Percentiles rank a stretch among this genome's conserved stretches.
phyloP scores from a whole-genome alignment of 2,113 vertebrate genomes.

The Bungarus multicinctus region DNA sequence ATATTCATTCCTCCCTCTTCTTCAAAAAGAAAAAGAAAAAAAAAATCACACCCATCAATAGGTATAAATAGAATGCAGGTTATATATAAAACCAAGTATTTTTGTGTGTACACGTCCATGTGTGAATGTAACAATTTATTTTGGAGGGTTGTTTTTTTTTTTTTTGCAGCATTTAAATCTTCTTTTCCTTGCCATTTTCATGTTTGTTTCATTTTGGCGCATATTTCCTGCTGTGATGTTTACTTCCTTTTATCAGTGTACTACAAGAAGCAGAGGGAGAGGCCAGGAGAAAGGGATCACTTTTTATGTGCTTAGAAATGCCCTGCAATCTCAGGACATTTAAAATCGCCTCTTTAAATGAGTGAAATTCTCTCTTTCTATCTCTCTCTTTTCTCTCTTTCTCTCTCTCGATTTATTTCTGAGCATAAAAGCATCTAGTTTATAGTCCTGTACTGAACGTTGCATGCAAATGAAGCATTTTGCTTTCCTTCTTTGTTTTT shows the following conservation, averaged over 20 bases:
- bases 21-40: not conserved
- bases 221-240: conserved; percentile 38
- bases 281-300: conserved; percentile 35
- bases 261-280: conserved; percentile 36
- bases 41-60: not conserved
- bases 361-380: not conserved
- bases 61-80: conserved; percentile 5
- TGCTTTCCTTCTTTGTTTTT: not conserved
- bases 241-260: conserved; percentile 45
- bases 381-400: not conserved
- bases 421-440: not conserved
- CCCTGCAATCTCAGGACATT: not conserved
- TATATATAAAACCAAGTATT: not conserved
- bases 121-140: not conserved
- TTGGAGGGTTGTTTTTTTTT: not conserved
- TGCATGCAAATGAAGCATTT: not conserved
- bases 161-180: not conserved
- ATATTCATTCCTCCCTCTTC: not conserved
- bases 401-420: not conserved
- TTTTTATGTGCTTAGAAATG: conserved; percentile 31
- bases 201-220: conserved; percentile 59
- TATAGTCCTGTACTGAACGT: not conserved
- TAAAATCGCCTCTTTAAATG: not conserved
- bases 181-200: not conserved
- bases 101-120: not conserved